These are phyloP conservation scores for Ctenoplectra terminalis DNA, from an alignment of 1,140 invertebrate species.

Conservation along the genomic window DNA sequence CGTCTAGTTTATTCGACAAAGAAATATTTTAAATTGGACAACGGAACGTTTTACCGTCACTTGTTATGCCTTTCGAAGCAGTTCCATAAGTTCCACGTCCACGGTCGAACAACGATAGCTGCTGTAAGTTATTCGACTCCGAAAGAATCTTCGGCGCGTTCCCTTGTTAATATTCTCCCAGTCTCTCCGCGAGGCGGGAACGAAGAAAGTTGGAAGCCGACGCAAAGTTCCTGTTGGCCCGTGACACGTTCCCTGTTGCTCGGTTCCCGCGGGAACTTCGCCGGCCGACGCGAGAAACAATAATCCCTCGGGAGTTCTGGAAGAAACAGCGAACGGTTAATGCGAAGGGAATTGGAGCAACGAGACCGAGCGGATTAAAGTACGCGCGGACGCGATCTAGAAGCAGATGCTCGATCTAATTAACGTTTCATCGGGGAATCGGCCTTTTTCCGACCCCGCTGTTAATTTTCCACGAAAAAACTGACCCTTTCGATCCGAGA, in stretches of 20 bases:
- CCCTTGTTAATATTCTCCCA: constrained; percentile 1
- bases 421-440: neutral
- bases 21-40: too few species aligned
- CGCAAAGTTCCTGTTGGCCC: neutral
- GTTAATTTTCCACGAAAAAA: neutral
- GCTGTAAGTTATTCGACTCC: neutral
- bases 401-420: neutral
- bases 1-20: too few species aligned
- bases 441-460: neutral
- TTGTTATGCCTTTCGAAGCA: too few species aligned
- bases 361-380: neutral
- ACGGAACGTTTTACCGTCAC: too few species aligned
- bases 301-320: constrained; percentile 13
- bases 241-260: constrained; percentile 26
- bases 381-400: too few species aligned
- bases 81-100: too few species aligned
- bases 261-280: neutral
- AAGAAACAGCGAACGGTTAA: too few species aligned
- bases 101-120: too few species aligned
- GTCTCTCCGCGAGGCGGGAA: neutral
- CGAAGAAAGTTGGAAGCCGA: constrained; percentile 6
- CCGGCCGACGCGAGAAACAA: constrained; percentile 12
- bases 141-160: neutral
- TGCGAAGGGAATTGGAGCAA: too few species aligned
- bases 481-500: neutral